Percentiles rank a stretch among this genome's conserved stretches.
Conservation (phyloP, 2,888 invertebrate species). For the Tachystola acroxantha region DNA sequence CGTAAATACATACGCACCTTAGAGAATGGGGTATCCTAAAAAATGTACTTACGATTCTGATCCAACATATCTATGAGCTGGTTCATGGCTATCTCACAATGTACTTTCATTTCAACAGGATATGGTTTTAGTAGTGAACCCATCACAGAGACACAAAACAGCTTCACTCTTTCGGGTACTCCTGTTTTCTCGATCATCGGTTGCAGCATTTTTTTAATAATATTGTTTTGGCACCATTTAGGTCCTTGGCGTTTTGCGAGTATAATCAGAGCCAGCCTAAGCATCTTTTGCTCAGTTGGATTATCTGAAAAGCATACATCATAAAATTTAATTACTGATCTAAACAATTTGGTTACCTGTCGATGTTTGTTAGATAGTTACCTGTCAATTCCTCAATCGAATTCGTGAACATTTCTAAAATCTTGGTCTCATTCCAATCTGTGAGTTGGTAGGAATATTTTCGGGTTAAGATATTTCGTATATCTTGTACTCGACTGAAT, state of each 20-base stretch:
- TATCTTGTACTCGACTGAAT: constrained; percentile 43
- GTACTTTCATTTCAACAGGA: constrained; percentile 58
- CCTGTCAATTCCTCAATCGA: constrained; percentile 47
- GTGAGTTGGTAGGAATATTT: constrained; percentile 55
- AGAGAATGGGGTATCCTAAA: no score
- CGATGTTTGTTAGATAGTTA: no score
- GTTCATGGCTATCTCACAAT: constrained; percentile 55
- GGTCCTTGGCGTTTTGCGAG: constrained; percentile 62
- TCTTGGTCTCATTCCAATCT: constrained; percentile 59
- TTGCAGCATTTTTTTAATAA: constrained; percentile 50
- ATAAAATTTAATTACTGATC: not conserved
- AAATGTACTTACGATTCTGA: constrained; percentile 55
- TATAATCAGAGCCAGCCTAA: constrained; percentile 51
- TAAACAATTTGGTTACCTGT: no score
- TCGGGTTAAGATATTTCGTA: constrained; percentile 42
- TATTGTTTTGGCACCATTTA: constrained; percentile 60
- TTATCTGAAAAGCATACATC: constrained; percentile 45
- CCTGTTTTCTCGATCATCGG: constrained; percentile 49
- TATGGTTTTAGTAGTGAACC: constrained; percentile 63
- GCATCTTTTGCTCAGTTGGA: constrained; percentile 44
- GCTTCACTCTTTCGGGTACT: constrained; percentile 30
- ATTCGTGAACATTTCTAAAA: constrained; percentile 51
- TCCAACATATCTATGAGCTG: constrained; percentile 46
- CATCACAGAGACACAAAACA: constrained; percentile 51
- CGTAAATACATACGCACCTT: no score